Conservation (phyloP, 2,797 vertebrate genomes). For the Oreochromis grahami region DNA sequence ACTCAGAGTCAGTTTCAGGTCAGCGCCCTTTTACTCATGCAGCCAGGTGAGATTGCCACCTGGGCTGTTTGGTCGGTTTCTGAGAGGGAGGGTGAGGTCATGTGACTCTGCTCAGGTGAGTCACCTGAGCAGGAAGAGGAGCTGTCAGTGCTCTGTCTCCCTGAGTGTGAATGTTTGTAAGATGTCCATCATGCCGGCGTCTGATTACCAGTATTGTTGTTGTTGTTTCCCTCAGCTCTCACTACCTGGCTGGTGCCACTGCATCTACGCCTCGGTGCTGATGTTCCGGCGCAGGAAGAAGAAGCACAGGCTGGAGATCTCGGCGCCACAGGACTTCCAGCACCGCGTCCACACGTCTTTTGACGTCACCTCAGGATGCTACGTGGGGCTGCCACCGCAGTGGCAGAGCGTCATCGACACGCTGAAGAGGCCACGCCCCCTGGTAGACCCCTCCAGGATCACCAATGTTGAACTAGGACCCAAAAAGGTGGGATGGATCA, state of each 20-base stretch:
- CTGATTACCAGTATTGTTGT: background rate
- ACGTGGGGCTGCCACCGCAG: conserved; percentile 88
- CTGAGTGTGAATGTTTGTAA: background rate
- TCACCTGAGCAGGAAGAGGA: conserved; percentile 21
- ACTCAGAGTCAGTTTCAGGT: background rate
- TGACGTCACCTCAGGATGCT: conserved; percentile 80
- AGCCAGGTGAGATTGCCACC: conserved; percentile 11
- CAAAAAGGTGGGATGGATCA: conserved; percentile 78
- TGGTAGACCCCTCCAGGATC: conserved; percentile 87
- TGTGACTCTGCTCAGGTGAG: conserved; percentile 21
- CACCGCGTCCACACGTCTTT: conserved; percentile 91
- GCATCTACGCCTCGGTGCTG: background rate
- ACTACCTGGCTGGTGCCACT: background rate
- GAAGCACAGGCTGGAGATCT: conserved; percentile 86
- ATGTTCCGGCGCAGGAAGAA: conserved; percentile 87
- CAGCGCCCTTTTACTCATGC: background rate
- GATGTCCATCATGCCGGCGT: background rate
- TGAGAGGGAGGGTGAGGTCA: conserved; percentile 1
- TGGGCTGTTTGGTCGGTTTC: conserved; percentile 32
- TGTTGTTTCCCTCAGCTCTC: conserved; percentile 41
- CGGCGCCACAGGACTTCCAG: conserved; percentile 86
- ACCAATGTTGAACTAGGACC: conserved; percentile 82
- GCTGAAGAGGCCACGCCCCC: conserved; percentile 84
- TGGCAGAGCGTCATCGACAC: conserved; percentile 93
- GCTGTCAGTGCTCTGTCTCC: background rate